Evolutionary conservation across 1,140 invertebrate genomes (phyloP).

Genomic region (Drosophila sturtevanti): DNA sequence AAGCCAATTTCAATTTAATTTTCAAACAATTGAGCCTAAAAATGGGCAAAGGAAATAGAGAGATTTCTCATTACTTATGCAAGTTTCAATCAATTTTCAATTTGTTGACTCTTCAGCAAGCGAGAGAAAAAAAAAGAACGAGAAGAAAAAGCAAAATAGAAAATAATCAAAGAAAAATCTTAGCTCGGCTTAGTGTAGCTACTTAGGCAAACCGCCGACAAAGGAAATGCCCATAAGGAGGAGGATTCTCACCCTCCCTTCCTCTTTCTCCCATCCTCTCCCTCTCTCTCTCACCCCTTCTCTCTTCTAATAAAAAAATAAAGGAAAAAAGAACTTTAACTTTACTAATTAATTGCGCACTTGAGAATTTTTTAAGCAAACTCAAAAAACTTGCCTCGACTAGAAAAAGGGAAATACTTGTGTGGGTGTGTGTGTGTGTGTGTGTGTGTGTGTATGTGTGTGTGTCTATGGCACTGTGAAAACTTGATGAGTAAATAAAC

Average conservation of each 20-base stretch:
- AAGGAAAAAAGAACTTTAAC: slow-evolving; percentile 57
- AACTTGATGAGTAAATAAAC: slow-evolving; percentile 80
- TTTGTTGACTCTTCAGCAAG: slow-evolving; percentile 35
- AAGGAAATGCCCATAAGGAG: not conserved
- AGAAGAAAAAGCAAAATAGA: slow-evolving; percentile 10
- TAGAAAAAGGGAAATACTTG: slow-evolving; percentile 17
- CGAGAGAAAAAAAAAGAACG: not conserved
- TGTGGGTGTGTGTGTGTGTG: slow-evolving; percentile 29
- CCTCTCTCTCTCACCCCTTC: slow-evolving; percentile 27
- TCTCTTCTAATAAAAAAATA: slow-evolving; percentile 52
- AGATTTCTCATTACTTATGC: slow-evolving; percentile 65
- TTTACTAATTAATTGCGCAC: slow-evolving; percentile 81
- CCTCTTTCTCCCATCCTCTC: not conserved
- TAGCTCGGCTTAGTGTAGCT: slow-evolving; percentile 46
- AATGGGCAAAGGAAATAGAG: not conserved
- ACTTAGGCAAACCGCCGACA: slow-evolving; percentile 33
- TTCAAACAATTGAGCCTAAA: slow-evolving; percentile 35
- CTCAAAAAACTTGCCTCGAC: slow-evolving; percentile 60
- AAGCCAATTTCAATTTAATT: slow-evolving; percentile 18
- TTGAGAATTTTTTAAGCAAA: slow-evolving; percentile 77
- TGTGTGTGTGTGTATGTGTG: slow-evolving; percentile 26
- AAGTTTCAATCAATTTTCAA: slow-evolving; percentile 74
- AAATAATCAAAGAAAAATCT: slow-evolving; percentile 47
- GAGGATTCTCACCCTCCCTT: not conserved
- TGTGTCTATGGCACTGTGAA: slow-evolving; percentile 54